phyloP scores from a whole-genome alignment of 2,113 vertebrate species.

The Nycticebus coucang region DNA sequence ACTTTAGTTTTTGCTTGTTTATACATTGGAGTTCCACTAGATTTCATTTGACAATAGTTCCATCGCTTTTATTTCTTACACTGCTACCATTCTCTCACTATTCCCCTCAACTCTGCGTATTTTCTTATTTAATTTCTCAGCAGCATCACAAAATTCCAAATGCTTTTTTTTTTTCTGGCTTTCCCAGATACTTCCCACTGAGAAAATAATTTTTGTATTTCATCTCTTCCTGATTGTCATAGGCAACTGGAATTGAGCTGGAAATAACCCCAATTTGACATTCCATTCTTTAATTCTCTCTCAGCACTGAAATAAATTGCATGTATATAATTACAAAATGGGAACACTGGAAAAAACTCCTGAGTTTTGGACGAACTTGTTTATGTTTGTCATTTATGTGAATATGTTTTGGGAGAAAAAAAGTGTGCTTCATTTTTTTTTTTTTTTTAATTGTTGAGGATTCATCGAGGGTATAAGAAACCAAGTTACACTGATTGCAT shows the following conservation, averaged over 20 bases:
- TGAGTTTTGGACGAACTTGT: not conserved
- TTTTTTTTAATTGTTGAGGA: too few species aligned
- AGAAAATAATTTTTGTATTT: not conserved
- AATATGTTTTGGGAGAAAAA: not conserved
- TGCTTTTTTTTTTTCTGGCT: not conserved
- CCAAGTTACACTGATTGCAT: too few species aligned
- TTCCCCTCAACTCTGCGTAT: not conserved
- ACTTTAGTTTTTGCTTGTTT: not conserved
- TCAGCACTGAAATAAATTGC: not conserved
- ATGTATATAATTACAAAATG: not conserved
- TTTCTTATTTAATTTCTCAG: not conserved
- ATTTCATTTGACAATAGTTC: slow-evolving; percentile 11
- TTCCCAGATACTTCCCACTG: not conserved
- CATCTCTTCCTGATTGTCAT: not conserved
- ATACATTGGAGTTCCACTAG: not conserved
- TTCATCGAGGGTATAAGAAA: too few species aligned
- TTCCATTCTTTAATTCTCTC: not conserved
- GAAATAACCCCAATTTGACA: not conserved
- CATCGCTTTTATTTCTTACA: not conserved
- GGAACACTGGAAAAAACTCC: not conserved
- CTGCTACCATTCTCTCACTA: not conserved
- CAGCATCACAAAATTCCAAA: not conserved
- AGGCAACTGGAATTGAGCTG: not conserved
- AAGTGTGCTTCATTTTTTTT: too few species aligned
- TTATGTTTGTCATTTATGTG: not conserved